phyloP scores from a whole-genome alignment of 2,888 invertebrate genomes.

The Punctoribates punctum region DNA sequence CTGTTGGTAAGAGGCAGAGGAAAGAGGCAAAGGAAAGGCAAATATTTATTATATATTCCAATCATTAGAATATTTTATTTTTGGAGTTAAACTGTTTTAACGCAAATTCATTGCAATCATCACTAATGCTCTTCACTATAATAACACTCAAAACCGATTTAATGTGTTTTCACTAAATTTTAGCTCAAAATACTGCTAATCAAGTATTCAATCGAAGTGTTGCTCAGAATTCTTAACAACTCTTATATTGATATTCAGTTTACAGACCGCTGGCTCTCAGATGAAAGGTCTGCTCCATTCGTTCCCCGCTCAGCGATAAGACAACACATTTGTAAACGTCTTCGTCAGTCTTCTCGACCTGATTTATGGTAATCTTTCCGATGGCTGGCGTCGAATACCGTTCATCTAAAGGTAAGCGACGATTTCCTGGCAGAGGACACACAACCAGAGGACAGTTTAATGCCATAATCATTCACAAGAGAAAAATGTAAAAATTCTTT shows the following conservation, averaged over 20 bases:
- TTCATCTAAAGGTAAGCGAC: constrained; percentile 42
- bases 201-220: no score
- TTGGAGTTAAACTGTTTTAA: no score
- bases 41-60: constrained; percentile 6
- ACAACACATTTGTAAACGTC: constrained; percentile 47
- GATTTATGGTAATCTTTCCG: constrained; percentile 37
- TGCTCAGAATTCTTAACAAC: no score
- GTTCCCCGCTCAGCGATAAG: constrained; percentile 46
- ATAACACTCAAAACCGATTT: no score
- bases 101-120: no score
- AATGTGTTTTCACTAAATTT: no score
- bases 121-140: no score
- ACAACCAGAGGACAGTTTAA: no score
- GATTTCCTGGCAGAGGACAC: constrained; percentile 28
- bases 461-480: no score
- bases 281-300: constrained; percentile 46
- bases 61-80: background rate
- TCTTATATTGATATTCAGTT: background rate
- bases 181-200: no score
- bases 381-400: constrained; percentile 36
- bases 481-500: no score
- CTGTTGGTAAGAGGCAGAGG: constrained; percentile 41
- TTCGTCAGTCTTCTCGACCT: constrained; percentile 42
- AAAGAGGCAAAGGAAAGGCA: background rate
- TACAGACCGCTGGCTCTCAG: constrained; percentile 47